These are phyloP conservation scores for Prunella himalayana DNA, from an alignment of 2,113 vertebrate species.

Conservation along the genomic window DNA sequence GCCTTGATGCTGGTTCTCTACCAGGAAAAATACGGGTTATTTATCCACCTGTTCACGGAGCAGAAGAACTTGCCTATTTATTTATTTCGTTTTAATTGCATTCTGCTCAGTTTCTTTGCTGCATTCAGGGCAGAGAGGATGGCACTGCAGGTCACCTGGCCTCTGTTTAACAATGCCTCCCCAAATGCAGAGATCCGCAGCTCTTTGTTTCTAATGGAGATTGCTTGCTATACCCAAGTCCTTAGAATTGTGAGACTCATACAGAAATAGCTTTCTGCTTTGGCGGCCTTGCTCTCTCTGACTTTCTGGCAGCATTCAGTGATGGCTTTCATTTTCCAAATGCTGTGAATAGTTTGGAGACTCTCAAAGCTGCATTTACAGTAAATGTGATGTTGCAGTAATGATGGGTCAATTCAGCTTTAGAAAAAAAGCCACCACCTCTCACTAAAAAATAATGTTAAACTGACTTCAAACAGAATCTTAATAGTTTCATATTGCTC, in stretches of 20 bases:
- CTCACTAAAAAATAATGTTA: not conserved
- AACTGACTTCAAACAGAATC: conserved; percentile 16
- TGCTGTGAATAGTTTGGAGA: conserved; percentile 13
- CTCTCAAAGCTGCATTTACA: conserved; percentile 37
- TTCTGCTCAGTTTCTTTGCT: not conserved
- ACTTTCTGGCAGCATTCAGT: not conserved
- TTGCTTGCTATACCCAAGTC: not conserved
- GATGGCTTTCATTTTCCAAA: conserved; percentile 42
- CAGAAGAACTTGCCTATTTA: not conserved
- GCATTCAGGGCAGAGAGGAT: not conserved
- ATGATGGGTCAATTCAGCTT: conserved; percentile 48
- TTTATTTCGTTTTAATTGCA: not conserved
- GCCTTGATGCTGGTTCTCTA: not conserved
- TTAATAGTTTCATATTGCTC: not conserved
- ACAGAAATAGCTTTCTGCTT: conserved; percentile 3
- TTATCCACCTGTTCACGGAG: not conserved
- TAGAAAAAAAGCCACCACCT: not conserved
- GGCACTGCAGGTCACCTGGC: not conserved
- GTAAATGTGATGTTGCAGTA: conserved; percentile 43
- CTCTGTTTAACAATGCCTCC: not conserved
- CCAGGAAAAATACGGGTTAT: not conserved
- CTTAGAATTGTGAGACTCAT: not conserved
- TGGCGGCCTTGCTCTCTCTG: not conserved
- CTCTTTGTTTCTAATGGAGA: not conserved
- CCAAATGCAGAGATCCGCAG: not conserved